phyloP scores from a whole-genome alignment of 1,140 invertebrate species.

The Adelges cooleyi region DNA sequence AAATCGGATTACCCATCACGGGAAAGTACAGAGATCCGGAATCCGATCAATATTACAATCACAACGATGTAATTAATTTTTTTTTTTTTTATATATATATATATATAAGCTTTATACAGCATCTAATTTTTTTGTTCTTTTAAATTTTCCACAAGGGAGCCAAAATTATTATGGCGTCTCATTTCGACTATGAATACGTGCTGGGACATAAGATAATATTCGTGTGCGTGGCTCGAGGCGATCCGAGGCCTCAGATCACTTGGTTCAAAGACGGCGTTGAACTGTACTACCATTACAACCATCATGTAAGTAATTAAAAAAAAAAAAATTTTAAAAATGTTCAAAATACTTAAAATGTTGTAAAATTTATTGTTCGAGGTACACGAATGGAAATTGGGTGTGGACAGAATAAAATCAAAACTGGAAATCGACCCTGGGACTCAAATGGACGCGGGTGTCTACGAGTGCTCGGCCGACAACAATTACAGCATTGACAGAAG shows the following conservation, averaged over 20 bases:
- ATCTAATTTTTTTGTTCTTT: background rate
- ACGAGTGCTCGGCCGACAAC: conserved; percentile 64
- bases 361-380: conserved; percentile 36
- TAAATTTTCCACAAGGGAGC: conserved; percentile 41
- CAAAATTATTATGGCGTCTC: conserved; percentile 45
- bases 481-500: conserved; percentile 60
- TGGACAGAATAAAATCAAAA: conserved; percentile 44
- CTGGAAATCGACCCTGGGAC: conserved; percentile 49
- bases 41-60: conserved; percentile 77
- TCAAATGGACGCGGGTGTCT: conserved; percentile 54
- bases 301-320: conserved; percentile 40
- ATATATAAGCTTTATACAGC: background rate
- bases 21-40: conserved; percentile 76
- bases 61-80: conserved; percentile 57
- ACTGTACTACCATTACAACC: conserved; percentile 45
- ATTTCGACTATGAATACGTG: conserved; percentile 50
- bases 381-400: conserved; percentile 42
- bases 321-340: background rate
- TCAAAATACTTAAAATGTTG: background rate
- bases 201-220: conserved; percentile 49
- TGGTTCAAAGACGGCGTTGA: conserved; percentile 50
- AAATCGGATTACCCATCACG: conserved; percentile 71
- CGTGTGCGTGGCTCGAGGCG: conserved; percentile 45
- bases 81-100: background rate
- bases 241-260: conserved; percentile 45